Evolutionary conservation across 2,113 vertebrate genomes (phyloP).

Genomic region (Guaruba guarouba): DNA sequence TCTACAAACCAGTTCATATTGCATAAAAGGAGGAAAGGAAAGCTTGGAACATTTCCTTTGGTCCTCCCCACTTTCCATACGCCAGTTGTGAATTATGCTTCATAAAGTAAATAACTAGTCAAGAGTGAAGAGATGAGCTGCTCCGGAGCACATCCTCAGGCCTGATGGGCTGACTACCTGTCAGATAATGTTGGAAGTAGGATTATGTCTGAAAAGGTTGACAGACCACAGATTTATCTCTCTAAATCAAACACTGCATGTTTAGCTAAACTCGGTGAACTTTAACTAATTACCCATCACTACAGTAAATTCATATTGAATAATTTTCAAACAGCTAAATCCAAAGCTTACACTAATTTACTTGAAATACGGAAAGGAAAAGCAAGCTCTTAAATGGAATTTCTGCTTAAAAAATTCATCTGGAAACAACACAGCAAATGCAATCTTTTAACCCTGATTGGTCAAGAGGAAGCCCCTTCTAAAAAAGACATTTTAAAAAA

Average conservation of each 20-base stretch:
- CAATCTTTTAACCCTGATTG: background rate
- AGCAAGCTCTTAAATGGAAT: background rate
- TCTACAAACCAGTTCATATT: background rate
- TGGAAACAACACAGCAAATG: background rate
- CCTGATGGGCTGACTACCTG: constrained; percentile 64
- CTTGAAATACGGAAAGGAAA: background rate
- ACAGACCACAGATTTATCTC: constrained; percentile 69
- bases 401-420: background rate
- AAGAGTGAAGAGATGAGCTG: constrained; percentile 60
- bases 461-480: background rate
- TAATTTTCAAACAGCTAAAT: constrained; percentile 3
- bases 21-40: background rate
- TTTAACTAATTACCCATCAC: constrained; percentile 72
- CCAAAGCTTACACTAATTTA: background rate
- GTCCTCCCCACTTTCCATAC: background rate
- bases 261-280: constrained; percentile 62
- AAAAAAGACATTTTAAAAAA: background rate
- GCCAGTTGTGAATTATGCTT: constrained; percentile 41
- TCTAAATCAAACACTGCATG: constrained; percentile 54
- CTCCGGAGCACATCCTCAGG: constrained; percentile 49
- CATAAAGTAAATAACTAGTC: constrained; percentile 47
- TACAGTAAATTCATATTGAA: background rate
- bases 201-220: constrained; percentile 66
- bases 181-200: constrained; percentile 52
- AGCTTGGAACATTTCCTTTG: background rate